phyloP scores from a whole-genome alignment of 2,888 invertebrate species.

The Leucania comma region DNA sequence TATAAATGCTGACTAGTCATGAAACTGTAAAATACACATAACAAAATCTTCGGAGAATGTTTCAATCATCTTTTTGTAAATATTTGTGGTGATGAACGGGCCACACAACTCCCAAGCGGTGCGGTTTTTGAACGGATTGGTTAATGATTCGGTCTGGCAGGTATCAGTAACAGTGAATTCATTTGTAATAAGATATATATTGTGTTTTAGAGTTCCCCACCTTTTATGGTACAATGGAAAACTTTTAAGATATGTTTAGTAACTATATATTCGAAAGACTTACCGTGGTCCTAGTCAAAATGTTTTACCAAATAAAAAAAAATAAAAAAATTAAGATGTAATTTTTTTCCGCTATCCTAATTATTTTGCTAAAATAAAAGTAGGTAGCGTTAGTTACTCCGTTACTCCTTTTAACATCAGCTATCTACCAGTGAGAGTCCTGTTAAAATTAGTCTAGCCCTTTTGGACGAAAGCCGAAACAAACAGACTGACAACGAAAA shows the following conservation, averaged over 20 bases:
- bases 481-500: too few relatives aligned
- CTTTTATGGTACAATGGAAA: background rate
- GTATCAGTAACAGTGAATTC: conserved; percentile 32
- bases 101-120: background rate
- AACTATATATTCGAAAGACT: too few relatives aligned
- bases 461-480: too few relatives aligned
- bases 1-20: conserved; percentile 37
- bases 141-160: conserved; percentile 28
- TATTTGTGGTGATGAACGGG: conserved; percentile 24
- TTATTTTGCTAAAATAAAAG: too few relatives aligned
- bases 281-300: too few relatives aligned
- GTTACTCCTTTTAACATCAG: too few relatives aligned
- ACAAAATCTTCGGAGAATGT: conserved; percentile 15
- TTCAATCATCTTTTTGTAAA: conserved; percentile 31
- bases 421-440: too few relatives aligned
- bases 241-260: background rate
- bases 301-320: too few relatives aligned
- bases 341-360: too few relatives aligned
- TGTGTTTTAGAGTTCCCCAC: conserved; percentile 6
- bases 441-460: too few relatives aligned
- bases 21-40: conserved; percentile 13
- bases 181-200: background rate
- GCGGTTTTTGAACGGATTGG: conserved; percentile 32
- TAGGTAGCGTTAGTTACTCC: too few relatives aligned
- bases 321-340: too few relatives aligned